Conservation (phyloP, 2,888 invertebrate genomes). For the Papilio protenor region DNA sequence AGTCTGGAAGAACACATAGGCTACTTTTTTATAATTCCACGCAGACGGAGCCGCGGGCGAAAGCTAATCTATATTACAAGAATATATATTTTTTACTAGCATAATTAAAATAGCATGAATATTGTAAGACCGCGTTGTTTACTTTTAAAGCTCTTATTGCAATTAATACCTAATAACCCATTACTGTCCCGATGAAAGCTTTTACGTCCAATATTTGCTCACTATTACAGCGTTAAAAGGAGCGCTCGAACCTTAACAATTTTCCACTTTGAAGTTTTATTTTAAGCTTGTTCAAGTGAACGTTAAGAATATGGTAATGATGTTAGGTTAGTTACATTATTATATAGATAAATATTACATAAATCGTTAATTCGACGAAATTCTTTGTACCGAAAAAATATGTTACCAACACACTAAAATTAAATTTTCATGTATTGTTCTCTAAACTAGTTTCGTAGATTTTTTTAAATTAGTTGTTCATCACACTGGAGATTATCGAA, state of each 20-base stretch:
- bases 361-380: too few species aligned
- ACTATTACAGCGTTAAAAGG: constrained; percentile 15
- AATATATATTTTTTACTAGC: not conserved
- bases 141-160: constrained; percentile 3
- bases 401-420: too few species aligned
- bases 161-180: constrained; percentile 30
- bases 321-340: not conserved
- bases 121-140: constrained; percentile 4
- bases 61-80: not conserved
- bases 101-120: not conserved
- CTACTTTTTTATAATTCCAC: too few species aligned
- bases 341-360: not conserved
- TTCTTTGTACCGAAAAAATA: too few species aligned
- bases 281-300: not conserved
- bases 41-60: too few species aligned
- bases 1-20: too few species aligned
- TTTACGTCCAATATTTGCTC: constrained; percentile 27
- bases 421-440: too few species aligned
- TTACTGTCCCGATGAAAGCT: constrained; percentile 26
- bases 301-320: not conserved
- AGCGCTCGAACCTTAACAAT: constrained; percentile 15
- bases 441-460: too few species aligned
- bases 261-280: constrained; percentile 8
- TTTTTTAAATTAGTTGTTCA: too few species aligned
- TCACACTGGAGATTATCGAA: too few species aligned